These are phyloP conservation scores for Papilio demoleus DNA, from an alignment of 2,888 invertebrate genomes.

Conservation along the genomic window DNA sequence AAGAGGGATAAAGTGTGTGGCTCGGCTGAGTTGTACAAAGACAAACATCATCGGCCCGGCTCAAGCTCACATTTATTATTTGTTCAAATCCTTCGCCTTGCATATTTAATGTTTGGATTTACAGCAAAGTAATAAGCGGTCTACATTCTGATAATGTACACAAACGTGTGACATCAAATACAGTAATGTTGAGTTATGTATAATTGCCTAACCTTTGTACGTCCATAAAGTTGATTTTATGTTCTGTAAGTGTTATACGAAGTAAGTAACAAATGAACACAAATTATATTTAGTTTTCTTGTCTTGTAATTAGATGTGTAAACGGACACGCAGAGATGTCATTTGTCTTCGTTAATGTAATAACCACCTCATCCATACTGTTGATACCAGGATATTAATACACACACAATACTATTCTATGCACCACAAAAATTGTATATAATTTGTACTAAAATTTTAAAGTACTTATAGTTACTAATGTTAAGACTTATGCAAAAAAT, in stretches of 20 bases:
- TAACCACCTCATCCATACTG: conserved; percentile 31
- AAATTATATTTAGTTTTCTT: too few species aligned
- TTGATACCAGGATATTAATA: background rate
- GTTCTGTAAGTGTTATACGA: too few species aligned
- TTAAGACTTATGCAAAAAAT: too few species aligned
- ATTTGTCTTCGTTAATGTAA: conserved; percentile 54
- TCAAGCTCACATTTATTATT: conserved; percentile 9
- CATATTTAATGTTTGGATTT: background rate
- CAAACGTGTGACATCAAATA: too few species aligned
- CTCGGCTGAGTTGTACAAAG: background rate
- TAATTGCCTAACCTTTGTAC: too few species aligned
- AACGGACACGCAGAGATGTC: conserved; percentile 50
- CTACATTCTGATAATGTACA: too few species aligned
- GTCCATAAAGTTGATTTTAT: too few species aligned
- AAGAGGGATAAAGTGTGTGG: background rate
- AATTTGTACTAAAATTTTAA: background rate
- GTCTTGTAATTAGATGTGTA: conserved; percentile 28
- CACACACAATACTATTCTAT: background rate
- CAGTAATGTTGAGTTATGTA: too few species aligned
- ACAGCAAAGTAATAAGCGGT: background rate
- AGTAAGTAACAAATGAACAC: too few species aligned
- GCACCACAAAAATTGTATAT: background rate
- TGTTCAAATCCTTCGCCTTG: background rate
- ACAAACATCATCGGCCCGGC: background rate
- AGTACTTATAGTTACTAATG: background rate